Base-by-base conservation (phyloP, 2,797 vertebrate genomes). In the Bryconaethiops microstoma region DNA sequence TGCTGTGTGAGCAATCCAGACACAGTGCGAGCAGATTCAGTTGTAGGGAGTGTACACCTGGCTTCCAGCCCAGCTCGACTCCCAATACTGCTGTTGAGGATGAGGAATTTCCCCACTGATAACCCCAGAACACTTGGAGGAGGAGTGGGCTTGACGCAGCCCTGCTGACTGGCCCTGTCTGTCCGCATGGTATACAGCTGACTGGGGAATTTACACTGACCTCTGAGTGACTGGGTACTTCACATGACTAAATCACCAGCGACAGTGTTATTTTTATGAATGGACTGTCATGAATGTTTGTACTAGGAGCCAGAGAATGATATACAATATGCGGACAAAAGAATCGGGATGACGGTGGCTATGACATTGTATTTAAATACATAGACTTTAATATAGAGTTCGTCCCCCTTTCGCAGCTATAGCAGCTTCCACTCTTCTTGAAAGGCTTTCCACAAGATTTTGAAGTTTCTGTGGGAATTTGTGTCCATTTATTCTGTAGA, bases 21-120 rank as follows among this genome's bases (percentile, higher is more conserved):
- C 68, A 25, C 68, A 52, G 48, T 54, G 3, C 13, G 50, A 17
- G 16, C 29, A 54, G 48, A 25, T 52, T 77, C 42, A 72, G 57
- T 59, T 83, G 72, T 60, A 59, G 70, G 72, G 77, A 83, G 65
- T 75, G 71, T 35, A 64, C 9, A 52, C 52, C 67, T 79, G 73
- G 82, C 73, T 70, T 65, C 19, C 40, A 68, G 76, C 81, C 76
- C 76, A 57, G 72, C 48, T 7, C 17, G 25, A 73, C 68, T 77
- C 74, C 67, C 67, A 12, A 54, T 40, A 42, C 78, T 65, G 76
- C 71, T 71, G 64, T 78, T 81, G 54, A 74, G 70, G 68, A 60
- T 64, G 74, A 81, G 76, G 72, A 81, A 84, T 79, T 57, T 82
- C 59, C 77, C 63, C 68, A 50, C 57, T 79, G 76, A 81, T 71